Evolutionary conservation across 2,888 invertebrate species (phyloP), one percentile per base, ranked within the genome.

Genomic region (Sisyra nigra): DNA sequence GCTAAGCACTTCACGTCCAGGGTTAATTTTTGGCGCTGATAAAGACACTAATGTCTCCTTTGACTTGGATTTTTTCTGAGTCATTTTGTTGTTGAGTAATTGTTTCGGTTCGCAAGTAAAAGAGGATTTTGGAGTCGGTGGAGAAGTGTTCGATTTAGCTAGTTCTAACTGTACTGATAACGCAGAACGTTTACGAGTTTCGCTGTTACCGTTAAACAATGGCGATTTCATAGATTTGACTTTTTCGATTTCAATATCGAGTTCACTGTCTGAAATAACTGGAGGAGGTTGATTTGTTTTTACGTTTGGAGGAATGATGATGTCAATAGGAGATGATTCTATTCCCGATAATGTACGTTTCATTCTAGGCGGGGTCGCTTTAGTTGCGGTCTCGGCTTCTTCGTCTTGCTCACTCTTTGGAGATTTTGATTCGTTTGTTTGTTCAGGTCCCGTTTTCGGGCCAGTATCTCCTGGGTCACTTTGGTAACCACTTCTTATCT

Each of bases 401-500:
- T 33, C 38, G 45, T 48, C 33, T 48, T 44, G 40, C 49, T 52
- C n/a, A 48, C 41, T 33, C 47, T 48, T 49, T 47, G 42, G 41
- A 13, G 39, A 43, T 29, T 29, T 44, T 35, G 40, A 45, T 33
- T 45, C 32, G 42, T 44, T 15, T 41, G 44, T 32, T 47, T 47
- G 24, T 38, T 66, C 68, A 55, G 65, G 59, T 52, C 56, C 64
- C 58, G 48, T 47, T 31, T 65, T 66, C 61, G 67, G 67, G 24
- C 24, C 24, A 24, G 24, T 24, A 68, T 76, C 78, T 56, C 79
- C 80, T 51, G 77, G 76, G 75, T 81, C 80, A 78, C 73, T 76
- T 72, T 70, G 73, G 60, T 73, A 72, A 58, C 71, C 74, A 62
- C 74, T 72, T 67, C 79, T 75, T 70, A 76, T 82, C 68, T 79